Evolutionary conservation across 2,888 invertebrate genomes (phyloP), one percentile per base, ranked within the genome.

Genomic region (Junonia oenone): DNA sequence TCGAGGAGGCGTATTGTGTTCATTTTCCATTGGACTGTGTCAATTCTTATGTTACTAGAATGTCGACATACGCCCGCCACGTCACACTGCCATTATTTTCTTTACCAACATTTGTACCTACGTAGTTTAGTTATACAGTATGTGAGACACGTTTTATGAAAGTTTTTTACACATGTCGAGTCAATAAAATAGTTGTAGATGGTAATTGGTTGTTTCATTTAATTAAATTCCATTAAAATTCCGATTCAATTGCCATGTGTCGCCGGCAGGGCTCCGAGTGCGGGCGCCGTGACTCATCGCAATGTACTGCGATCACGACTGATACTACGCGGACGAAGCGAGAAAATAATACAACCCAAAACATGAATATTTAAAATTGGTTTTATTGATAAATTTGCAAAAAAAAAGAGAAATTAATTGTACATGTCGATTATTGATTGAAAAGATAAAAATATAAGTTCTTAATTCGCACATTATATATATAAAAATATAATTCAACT

Each of bases 41-140:
- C 92, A 91, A 91, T 92, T 92, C 92, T 92, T 91, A 84, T 90
- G 77, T 81, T 89, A 84, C 91, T 92, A 92, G 92, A 92, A 92
- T 92, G 79, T 90, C 82, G 89, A 91, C 92, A 92, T 92, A 90
- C 77, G 90, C 78, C 89, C 88, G 77, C 82, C 85, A 82, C 82
- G 68, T 78, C 78, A 86, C 85, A 86, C 86, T 86, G 85, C 84
- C 85, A 81, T 73, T 78, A 71, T 63, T 68, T 68, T 33, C 8
- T 65, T 64, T 60, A 57, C 51, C 6, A 58, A 66, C 74, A 64
- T 71, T n/a, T 73, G 65, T 78, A 76, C 29, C 67, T 71, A 70
- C 65, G 69, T 67, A 63, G 63, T 62, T 56, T 66, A 68, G 64
- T 65, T n/a, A 33, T 65, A 66, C 71, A 75, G 74, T 11, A 72